Evolutionary conservation across 2,113 vertebrate species (phyloP).

Genomic region (Plestiodon gilberti): DNA sequence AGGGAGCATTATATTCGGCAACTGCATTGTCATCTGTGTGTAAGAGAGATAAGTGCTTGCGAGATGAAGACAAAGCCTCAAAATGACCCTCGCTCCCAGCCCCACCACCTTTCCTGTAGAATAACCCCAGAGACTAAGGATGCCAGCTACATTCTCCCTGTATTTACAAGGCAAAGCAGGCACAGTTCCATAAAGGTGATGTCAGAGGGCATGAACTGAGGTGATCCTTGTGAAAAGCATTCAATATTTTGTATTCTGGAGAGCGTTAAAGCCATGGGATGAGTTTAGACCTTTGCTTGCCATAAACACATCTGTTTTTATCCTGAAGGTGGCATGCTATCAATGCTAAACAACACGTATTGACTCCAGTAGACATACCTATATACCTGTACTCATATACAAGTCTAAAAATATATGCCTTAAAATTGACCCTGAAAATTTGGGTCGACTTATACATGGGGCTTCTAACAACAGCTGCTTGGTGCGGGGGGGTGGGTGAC

Average conservation of each 20-base stretch:
- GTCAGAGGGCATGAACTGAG: neutral
- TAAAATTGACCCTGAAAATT: no score
- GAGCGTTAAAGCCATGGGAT: neutral
- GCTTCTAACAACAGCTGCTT: no score
- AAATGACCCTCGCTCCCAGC: neutral
- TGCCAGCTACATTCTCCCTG: no score
- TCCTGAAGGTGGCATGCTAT: neutral
- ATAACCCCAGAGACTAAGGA: neutral
- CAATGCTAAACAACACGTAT: neutral
- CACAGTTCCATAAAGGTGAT: no score
- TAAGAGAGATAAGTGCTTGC: neutral
- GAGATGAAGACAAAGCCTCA: neutral
- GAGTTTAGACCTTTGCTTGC: no score
- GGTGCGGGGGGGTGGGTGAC: no score
- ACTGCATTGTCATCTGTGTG: neutral
- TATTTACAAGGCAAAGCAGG: neutral
- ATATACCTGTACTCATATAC: no score
- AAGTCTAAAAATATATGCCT: no score
- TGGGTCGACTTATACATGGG: no score
- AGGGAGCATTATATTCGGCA: slow-evolving; percentile 1
- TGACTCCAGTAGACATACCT: no score
- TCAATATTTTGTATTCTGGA: neutral
- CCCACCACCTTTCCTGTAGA: neutral
- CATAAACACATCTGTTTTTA: no score
- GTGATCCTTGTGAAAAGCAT: neutral